A percentile compares a stretch with the other conserved stretches of the same genome.
These are phyloP conservation scores for Spialia ferax DNA, from an alignment of 2,888 invertebrate genomes.

Conservation along the genomic window DNA sequence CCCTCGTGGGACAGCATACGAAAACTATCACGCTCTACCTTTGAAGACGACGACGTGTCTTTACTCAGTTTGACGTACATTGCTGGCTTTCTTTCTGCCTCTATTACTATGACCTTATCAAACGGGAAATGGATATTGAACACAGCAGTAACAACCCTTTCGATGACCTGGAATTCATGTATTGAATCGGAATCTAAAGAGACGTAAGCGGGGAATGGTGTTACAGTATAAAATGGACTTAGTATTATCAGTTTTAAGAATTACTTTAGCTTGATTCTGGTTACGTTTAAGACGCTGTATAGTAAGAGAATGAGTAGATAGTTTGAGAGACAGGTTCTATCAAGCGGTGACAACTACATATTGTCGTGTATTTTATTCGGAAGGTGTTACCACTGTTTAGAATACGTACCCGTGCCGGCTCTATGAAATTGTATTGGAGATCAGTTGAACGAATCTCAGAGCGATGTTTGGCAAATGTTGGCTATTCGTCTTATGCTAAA, in stretches of 20 bases:
- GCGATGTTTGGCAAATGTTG: slow-evolving; percentile 50
- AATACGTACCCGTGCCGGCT: slow-evolving; percentile 58
- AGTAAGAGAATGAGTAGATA: slow-evolving; percentile 59
- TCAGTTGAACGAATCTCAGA: slow-evolving; percentile 45
- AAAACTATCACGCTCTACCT: slow-evolving; percentile 57
- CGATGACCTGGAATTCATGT: slow-evolving; percentile 22
- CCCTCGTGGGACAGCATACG: slow-evolving; percentile 60
- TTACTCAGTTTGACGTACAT: slow-evolving; percentile 40
- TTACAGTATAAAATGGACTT: slow-evolving; percentile 33
- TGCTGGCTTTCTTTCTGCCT: slow-evolving; percentile 23
- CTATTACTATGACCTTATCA: no score
- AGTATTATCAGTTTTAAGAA: neutral
- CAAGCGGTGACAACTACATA: slow-evolving; percentile 84
- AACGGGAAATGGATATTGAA: slow-evolving; percentile 48
- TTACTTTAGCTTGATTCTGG: slow-evolving; percentile 10
- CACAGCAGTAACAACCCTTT: neutral
- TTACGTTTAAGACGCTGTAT: slow-evolving; percentile 23
- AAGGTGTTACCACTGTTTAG: slow-evolving; percentile 75
- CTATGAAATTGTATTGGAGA: slow-evolving; percentile 62
- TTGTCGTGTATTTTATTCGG: slow-evolving; percentile 80
- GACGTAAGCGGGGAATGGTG: slow-evolving; percentile 43
- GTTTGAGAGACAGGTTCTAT: slow-evolving; percentile 84
- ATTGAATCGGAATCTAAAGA: slow-evolving; percentile 38
- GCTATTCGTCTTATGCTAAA: slow-evolving; percentile 39
- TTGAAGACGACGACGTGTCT: slow-evolving; percentile 36